Percentiles rank a stretch among this genome's conserved stretches.
Evolutionary conservation across 1,140 invertebrate genomes (phyloP).

Genomic region (Tetramorium parvispinum): DNA sequence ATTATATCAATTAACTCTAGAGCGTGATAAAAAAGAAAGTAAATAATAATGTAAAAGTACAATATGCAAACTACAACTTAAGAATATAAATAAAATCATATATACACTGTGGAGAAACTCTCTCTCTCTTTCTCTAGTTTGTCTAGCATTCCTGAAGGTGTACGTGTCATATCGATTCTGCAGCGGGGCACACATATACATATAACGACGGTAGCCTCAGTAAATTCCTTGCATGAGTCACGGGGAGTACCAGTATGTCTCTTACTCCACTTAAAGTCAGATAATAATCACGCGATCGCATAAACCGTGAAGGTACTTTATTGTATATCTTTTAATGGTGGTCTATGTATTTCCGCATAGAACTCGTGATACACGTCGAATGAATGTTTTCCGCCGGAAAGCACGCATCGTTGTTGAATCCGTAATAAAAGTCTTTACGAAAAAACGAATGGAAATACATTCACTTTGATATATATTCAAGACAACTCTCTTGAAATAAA

Average conservation of each 20-base stretch:
- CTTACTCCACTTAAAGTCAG: constrained; percentile 63
- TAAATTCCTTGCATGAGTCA: constrained; percentile 75
- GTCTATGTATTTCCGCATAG: constrained; percentile 22
- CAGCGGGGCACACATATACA: not conserved
- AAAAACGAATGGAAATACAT: not conserved
- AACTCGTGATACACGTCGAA: constrained; percentile 35
- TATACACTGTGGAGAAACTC: not conserved
- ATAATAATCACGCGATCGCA: constrained; percentile 66
- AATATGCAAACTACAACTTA: not conserved
- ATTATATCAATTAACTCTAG: not conserved
- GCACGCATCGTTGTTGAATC: not conserved
- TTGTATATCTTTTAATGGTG: constrained; percentile 48
- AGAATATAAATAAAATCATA: not conserved
- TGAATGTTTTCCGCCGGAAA: not conserved
- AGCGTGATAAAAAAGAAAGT: not conserved
- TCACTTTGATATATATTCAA: not conserved
- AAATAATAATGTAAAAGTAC: not conserved
- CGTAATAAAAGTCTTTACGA: not conserved
- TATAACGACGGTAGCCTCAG: constrained; percentile 56
- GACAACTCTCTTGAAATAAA: not conserved
- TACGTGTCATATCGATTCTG: constrained; percentile 71
- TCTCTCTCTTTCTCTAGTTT: constrained; percentile 31
- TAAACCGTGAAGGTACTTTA: constrained; percentile 58
- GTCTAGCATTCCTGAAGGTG: constrained; percentile 64
- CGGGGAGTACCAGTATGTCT: constrained; percentile 70